Percentiles rank a stretch among this genome's conserved stretches.
Conservation (phyloP, 2,888 invertebrate species). For the Drosophila greeni region DNA sequence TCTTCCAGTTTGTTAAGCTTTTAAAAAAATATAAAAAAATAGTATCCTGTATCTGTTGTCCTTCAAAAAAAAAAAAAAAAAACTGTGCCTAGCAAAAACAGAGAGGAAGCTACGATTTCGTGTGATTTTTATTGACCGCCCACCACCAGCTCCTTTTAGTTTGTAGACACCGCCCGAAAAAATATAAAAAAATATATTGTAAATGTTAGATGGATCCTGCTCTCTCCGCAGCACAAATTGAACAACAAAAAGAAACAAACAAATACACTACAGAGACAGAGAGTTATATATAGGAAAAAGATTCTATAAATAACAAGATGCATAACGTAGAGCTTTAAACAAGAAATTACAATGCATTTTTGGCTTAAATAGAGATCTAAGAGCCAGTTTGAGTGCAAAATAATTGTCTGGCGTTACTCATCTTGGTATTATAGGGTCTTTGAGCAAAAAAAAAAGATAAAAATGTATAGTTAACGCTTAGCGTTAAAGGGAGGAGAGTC, state of each 20-base stretch:
- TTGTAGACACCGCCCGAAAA: background rate
- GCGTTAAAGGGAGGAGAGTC: background rate
- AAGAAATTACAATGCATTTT: background rate
- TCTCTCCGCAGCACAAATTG: conserved; percentile 22
- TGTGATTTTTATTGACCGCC: conserved; percentile 9
- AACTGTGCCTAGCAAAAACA: conserved; percentile 51
- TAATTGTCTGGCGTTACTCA: background rate
- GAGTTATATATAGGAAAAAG: conserved; percentile 1
- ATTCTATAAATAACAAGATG: background rate
- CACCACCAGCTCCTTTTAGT: conserved; percentile 10
- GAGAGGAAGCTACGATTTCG: conserved; percentile 13
- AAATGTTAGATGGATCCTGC: conserved; percentile 24
- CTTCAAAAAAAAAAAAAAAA: no score
- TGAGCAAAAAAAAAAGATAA: background rate
- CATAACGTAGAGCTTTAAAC: background rate
- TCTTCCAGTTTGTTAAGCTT: conserved; percentile 25
- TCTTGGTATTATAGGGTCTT: background rate
- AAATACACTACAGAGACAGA: background rate
- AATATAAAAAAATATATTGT: conserved; percentile 4
- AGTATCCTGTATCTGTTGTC: background rate
- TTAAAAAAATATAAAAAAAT: background rate
- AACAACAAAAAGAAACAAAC: conserved; percentile 15
- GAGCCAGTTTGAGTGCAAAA: background rate
- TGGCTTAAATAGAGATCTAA: background rate
- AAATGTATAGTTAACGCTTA: conserved; percentile 20